Evolutionary conservation across 2,113 vertebrate species (phyloP), one percentile per base, ranked within the genome.

Genomic region (Addax nasomaculatus): DNA sequence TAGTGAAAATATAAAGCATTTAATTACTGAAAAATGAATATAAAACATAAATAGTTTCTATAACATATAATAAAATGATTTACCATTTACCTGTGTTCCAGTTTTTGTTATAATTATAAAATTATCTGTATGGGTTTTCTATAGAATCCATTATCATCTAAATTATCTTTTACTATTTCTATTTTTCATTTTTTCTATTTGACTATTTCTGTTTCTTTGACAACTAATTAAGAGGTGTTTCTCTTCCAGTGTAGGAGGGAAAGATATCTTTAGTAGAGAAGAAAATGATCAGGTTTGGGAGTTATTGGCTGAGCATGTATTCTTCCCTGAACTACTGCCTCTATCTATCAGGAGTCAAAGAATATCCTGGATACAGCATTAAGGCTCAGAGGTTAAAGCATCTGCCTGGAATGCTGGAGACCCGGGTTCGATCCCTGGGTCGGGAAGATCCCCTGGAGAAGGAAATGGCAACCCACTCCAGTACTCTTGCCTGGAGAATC

Each of bases 1-100:
- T 58, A 90, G 14, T 83, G 76, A 87, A 83, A 90, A 90, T 70
- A 53, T 60, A 53, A 89, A 91, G 2, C 73, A 45, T 81, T 85
- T 85, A 89, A 93, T 70, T 62, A n/a, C 17, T 78, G 95, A 57
- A 83, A 92, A 84, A 15, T 67, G 47, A 93, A 95, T 73, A 93
- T 47, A 81, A 88, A 93, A 43, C 4, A 36, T 15, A 96, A 27
- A 39, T 4, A 0, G 0, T 51, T 83, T 85, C 33, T 80, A 36
- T 39, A 73, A 25, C 6, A 43, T 58, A 49, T 90, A 87, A 83
- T 92, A 53, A 51, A 55, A 55, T 92, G 15, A 93, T 92, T 85
- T 80, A 27, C 29, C 29, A 30, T 76, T 88, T 85, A 67, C 4
- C 11, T 43, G 12, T 85, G 60, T 5, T 19, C 73, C 27, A 60